Evolutionary conservation across 2,888 invertebrate genomes (phyloP).

Genomic region (Phrixothrix hirtus): DNA sequence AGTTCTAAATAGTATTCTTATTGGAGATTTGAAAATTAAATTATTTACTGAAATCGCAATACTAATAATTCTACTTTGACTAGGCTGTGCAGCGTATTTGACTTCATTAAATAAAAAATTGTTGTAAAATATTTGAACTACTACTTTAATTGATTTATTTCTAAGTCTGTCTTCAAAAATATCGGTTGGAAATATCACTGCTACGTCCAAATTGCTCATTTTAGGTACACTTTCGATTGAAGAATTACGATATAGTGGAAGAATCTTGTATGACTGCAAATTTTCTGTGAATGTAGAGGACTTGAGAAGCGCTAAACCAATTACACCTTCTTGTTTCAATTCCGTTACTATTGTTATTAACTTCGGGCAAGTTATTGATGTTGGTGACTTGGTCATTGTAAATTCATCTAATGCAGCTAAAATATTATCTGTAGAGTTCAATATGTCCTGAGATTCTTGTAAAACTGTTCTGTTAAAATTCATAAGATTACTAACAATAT

Average conservation of each 20-base stretch:
- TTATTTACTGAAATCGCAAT: conserved; percentile 61
- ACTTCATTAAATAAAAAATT: conserved; percentile 32
- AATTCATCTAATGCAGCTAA: conserved; percentile 63
- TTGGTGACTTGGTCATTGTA: conserved; percentile 44
- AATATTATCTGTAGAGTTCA: conserved; percentile 66
- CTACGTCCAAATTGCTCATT: conserved; percentile 1
- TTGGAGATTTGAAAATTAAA: conserved; percentile 56
- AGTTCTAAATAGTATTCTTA: conserved; percentile 47
- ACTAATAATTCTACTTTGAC: conserved; percentile 60
- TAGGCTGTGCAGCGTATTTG: not conserved
- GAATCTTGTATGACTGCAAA: not conserved
- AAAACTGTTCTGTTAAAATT: conserved; percentile 55
- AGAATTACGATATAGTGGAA: conserved; percentile 1
- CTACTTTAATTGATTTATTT: conserved; percentile 7
- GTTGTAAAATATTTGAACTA: conserved; percentile 29
- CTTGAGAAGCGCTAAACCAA: conserved; percentile 11
- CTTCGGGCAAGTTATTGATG: conserved; percentile 14
- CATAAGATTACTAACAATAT: conserved; percentile 58
- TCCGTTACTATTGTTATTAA: conserved; percentile 27
- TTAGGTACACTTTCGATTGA: conserved; percentile 4
- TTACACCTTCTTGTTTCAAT: conserved; percentile 8
- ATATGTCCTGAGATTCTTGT: conserved; percentile 53
- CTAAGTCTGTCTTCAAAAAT: conserved; percentile 2
- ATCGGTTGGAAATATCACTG: conserved; percentile 2
- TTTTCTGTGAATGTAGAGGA: not conserved